These are phyloP conservation scores for Parelbella ahira DNA, from an alignment of 2,888 invertebrate genomes.

Conservation along the genomic window DNA sequence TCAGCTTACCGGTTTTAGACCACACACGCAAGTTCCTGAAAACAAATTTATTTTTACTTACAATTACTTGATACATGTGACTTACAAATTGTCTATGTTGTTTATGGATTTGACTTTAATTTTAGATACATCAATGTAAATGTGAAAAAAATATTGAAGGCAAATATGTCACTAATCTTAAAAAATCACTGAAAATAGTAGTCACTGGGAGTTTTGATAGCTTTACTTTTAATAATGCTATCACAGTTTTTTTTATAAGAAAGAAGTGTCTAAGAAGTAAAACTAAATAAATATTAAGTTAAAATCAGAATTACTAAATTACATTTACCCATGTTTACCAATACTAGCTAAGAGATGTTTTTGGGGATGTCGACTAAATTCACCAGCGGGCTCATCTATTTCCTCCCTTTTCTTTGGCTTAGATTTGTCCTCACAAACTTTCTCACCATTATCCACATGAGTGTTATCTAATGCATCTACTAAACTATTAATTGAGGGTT, in stretches of 20 bases:
- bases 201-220: too few relatives aligned
- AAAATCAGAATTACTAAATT: too few relatives aligned
- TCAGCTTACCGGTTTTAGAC: conserved; percentile 82
- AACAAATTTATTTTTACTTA: too few relatives aligned
- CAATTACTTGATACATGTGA: too few relatives aligned
- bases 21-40: conserved; percentile 82
- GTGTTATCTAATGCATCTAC: conserved; percentile 63
- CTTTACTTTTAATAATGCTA: too few relatives aligned
- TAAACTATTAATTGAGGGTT: conserved; percentile 52
- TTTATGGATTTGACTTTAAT: too few relatives aligned
- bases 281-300: conserved; percentile 25
- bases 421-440: conserved; percentile 19
- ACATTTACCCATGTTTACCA: conserved; percentile 83
- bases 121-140: too few relatives aligned
- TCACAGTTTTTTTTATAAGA: too few relatives aligned
- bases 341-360: conserved; percentile 84
- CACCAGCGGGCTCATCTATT: conserved; percentile 10
- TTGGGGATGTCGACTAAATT: conserved; percentile 47
- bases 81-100: neutral
- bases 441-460: conserved; percentile 39
- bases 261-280: too few relatives aligned
- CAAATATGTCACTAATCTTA: too few relatives aligned
- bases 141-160: too few relatives aligned
- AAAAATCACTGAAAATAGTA: too few relatives aligned
- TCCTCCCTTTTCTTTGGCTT: conserved; percentile 15